Conservation (phyloP, 2,113 vertebrate species). For the Aegypius monachus region DNA sequence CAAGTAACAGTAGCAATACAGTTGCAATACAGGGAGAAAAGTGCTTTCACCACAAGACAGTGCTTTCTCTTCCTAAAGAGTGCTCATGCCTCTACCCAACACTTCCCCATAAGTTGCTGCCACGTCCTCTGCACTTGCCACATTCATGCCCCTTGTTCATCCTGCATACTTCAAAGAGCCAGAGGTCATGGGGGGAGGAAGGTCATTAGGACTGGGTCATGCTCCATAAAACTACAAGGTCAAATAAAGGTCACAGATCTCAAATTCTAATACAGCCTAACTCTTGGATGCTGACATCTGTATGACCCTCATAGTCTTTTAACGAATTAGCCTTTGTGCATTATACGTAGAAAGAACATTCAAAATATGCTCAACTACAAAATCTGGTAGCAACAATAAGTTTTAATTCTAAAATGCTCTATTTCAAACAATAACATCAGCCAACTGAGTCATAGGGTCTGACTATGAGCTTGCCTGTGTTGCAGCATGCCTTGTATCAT, state of each 20-base stretch:
- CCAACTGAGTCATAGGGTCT: background rate
- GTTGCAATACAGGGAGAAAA: background rate
- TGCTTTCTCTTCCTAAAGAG: background rate
- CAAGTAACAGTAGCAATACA: fast-evolving
- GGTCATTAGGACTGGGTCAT: background rate
- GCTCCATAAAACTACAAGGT: background rate
- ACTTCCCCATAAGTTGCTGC: background rate
- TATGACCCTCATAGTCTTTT: background rate
- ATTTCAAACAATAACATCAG: background rate
- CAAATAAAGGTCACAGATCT: background rate
- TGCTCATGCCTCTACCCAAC: background rate
- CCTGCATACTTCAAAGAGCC: background rate
- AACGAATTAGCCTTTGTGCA: background rate
- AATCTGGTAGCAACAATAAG: background rate
- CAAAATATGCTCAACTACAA: background rate
- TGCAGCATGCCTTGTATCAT: background rate
- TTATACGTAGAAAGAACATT: background rate
- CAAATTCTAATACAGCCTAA: background rate
- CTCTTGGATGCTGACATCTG: background rate
- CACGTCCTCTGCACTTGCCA: background rate
- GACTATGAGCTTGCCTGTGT: background rate
- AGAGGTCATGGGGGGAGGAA: background rate
- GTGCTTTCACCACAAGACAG: background rate
- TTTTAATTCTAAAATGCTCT: background rate
- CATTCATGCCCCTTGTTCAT: background rate